These are phyloP conservation scores for Mesorhabditis belari DNA, from an alignment of 2,888 invertebrate genomes.

Conservation along the genomic window DNA sequence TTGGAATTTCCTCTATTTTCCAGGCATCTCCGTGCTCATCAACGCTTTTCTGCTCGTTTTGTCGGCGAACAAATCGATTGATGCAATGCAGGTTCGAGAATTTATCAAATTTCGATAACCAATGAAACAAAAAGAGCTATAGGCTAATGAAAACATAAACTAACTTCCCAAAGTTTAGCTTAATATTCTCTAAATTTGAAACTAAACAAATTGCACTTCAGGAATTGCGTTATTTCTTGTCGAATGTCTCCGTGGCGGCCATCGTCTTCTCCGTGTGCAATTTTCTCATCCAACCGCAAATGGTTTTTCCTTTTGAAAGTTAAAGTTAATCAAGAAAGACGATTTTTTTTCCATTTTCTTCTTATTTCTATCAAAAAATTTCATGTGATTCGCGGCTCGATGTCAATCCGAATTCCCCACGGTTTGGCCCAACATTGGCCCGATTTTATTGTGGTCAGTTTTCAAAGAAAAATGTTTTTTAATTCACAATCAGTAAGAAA, in stretches of 20 bases:
- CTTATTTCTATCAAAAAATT: too few species aligned
- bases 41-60: constrained; percentile 15
- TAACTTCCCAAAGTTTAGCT: background rate
- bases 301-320: constrained; percentile 1
- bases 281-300: constrained; percentile 18
- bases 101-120: background rate
- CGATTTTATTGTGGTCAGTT: constrained; percentile 10
- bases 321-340: background rate
- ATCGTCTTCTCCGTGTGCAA: constrained; percentile 11
- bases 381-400: constrained; percentile 12
- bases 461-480: too few species aligned
- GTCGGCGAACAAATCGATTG: constrained; percentile 20
- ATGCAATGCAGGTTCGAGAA: constrained; percentile 14
- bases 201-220: background rate
- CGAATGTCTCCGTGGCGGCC: constrained; percentile 20
- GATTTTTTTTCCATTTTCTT: background rate
- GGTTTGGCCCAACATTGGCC: constrained; percentile 16
- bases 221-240: constrained; percentile 27
- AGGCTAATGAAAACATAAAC: background rate
- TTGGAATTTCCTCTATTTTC: constrained; percentile 17
- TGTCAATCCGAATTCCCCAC: constrained; percentile 24
- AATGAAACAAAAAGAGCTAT: background rate
- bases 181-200: background rate
- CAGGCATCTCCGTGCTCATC: constrained; percentile 13
- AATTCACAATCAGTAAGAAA: background rate